Conservation (phyloP, 2,888 invertebrate genomes). For the Drosophila nigricruria region DNA sequence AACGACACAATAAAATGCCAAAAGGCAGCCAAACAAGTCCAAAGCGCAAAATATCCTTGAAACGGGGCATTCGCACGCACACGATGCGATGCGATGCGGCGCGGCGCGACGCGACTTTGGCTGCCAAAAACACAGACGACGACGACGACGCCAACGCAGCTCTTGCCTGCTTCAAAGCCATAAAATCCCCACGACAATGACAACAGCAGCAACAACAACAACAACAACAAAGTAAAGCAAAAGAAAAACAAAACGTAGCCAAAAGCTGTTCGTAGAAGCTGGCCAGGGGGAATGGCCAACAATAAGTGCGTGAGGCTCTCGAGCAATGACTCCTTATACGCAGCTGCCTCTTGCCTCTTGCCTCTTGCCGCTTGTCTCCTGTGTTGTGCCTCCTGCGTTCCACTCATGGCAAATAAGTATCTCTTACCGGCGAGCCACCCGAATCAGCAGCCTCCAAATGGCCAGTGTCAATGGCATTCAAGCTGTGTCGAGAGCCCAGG, state of each 20-base stretch:
- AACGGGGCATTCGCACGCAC: conserved; percentile 66
- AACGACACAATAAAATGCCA: conserved; percentile 68
- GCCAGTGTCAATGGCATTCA: conserved; percentile 70
- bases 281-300: conserved; percentile 21
- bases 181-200: conserved; percentile 57
- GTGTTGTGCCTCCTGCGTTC: conserved; percentile 6
- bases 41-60: conserved; percentile 61
- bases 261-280: conserved; percentile 9
- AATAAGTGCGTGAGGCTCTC: conserved; percentile 66
- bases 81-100: background rate
- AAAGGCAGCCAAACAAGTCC: conserved; percentile 39
- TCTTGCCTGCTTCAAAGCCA: conserved; percentile 57
- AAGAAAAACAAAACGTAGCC: conserved; percentile 45
- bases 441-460: conserved; percentile 30
- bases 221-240: conserved; percentile 20
- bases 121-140: conserved; percentile 61
- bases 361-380: background rate
- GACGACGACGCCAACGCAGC: conserved; percentile 59
- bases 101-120: conserved; percentile 12
- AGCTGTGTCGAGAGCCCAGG: conserved; percentile 40
- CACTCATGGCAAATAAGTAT: conserved; percentile 35
- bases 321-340: conserved; percentile 65
- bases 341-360: conserved; percentile 14
- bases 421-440: conserved; percentile 44
- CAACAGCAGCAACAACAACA: conserved; percentile 32